Evolutionary conservation across 2,113 vertebrate genomes (phyloP), one percentile per base, ranked within the genome.

Genomic region (Myotis lucifugus): DNA sequence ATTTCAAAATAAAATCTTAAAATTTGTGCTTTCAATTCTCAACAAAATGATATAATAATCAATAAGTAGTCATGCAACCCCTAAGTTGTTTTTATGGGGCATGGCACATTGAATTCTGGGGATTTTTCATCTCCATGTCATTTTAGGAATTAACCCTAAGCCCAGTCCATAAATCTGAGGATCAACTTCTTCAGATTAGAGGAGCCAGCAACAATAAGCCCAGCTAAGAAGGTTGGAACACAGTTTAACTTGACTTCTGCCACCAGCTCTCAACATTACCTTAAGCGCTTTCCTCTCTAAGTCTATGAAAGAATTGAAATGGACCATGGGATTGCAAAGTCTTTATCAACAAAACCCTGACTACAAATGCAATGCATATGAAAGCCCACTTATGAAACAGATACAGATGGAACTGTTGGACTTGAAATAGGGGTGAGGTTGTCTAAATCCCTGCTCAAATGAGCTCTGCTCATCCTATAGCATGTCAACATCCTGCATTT

Each of bases 1-100:
- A n/a, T 85, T 94, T 93, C 40, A 70, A 85, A 93, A 85, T 9
- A 74, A 50, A 8, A 42, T 70, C 59, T 72, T 84, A 25, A 50
- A 93, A 73, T 82, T 11, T 83, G n/a, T 92, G 46, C 6, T 59
- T 94, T 74, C 37, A 34, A 4, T 56, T 54, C 18, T 77, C 61
- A 88, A 13, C 12, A 74, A 88, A 95, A 84, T 50, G 40, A 82
- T 34, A 27, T 2, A 74, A 27, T 4, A 79, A 13, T 42, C 46
- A 54, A 12, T 77, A 92, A 89, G 19, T 34, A 91, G 48, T 54
- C 34, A 17, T 64, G 6, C 6, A 73, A n/a, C 12, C 56, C 15
- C 8, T 42, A 29, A 61, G 25, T 77, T 18, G 27, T 42, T 77
- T 27, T 69, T 19, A 66, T 67, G 73, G 72, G 5, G 6, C 34